Conservation (phyloP, 2,888 invertebrate genomes). For the Digitonthophagus gazella region DNA sequence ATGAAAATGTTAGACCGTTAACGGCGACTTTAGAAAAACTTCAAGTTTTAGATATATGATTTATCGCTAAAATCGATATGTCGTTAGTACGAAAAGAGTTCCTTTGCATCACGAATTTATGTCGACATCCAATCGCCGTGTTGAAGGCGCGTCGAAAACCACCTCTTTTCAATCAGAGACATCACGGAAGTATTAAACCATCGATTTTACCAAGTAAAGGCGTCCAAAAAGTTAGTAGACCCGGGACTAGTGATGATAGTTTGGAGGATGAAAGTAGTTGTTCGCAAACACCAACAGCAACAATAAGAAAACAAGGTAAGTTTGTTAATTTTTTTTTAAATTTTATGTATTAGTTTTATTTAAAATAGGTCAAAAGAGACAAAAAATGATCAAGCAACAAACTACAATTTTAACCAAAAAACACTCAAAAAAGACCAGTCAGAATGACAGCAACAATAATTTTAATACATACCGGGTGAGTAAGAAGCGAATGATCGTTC, state of each 20-base stretch:
- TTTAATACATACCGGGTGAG: conserved; percentile 22
- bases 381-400: conserved; percentile 2
- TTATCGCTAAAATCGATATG: conserved; percentile 59
- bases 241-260: conserved; percentile 39
- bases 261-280: conserved; percentile 41
- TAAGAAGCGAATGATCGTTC: conserved; percentile 35
- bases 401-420: conserved; percentile 3
- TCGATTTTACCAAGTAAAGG: conserved; percentile 27
- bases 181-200: conserved; percentile 35
- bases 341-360: too few species aligned
- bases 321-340: too few species aligned
- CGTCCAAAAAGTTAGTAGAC: conserved; percentile 19
- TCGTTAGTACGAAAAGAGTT: conserved; percentile 57
- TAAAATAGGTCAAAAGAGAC: too few species aligned
- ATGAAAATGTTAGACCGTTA: conserved; percentile 49
- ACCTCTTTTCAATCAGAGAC: conserved; percentile 32
- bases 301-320: conserved; percentile 27
- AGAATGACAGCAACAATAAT: conserved; percentile 31
- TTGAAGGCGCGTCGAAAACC: conserved; percentile 32
- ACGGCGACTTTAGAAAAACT: conserved; percentile 60
- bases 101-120: conserved; percentile 50
- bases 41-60: conserved; percentile 54
- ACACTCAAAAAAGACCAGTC: conserved; percentile 16
- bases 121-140: conserved; percentile 35
- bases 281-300: conserved; percentile 31